Evolutionary conservation across 2,888 invertebrate genomes (phyloP), one percentile per base, ranked within the genome.

Genomic region (Parnassius glacialis): DNA sequence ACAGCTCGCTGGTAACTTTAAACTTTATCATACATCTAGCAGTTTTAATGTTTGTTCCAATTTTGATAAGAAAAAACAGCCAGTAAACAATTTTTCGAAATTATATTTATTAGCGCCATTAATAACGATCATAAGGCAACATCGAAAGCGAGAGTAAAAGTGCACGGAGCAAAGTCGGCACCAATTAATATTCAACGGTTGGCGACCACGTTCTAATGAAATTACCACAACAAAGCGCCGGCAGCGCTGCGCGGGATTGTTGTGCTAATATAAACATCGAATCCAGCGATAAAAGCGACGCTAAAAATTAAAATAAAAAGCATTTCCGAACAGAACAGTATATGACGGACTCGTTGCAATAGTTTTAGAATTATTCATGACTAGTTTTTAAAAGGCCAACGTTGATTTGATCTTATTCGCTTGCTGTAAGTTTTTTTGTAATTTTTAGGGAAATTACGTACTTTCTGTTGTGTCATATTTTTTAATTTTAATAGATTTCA

Each of bases 231-330:
- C 88, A 89, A 89, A 88, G 89, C 81, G 75, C 69, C 67, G 70
- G 69, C 73, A 73, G 72, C 77, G 76, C 72, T 78, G 78, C 74
- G 70, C 72, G 73, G 78, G 79, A 82, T 87, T 84, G 84, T 82
- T 84, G 84, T 83, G 84, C 83, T 85, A 88, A 88, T 87, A 84
- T 82, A 85, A 84, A 85, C 86, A 87, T 86, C 80, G 86, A 87
- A 83, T 84, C 74, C 79, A 72, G 76, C 82, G 79, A 82, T 84
- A 81, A 80, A 81, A 78, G 75, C 71, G 68, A 66, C 60, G 54
- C 61, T 59, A 67, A 66, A 66, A 68, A 68, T 63, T 59, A 59
- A 59, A 63, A 63, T 56, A 59, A 59, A 56, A 54, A 48, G 57
- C 61, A 61, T 58, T 60, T 59, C 50, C 61, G 56, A 52, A 52